A percentile compares a stretch with the other conserved stretches of the same genome.
Evolutionary conservation across 2,888 invertebrate genomes (phyloP).

Genomic region (Glyphotaelius pellucidus): DNA sequence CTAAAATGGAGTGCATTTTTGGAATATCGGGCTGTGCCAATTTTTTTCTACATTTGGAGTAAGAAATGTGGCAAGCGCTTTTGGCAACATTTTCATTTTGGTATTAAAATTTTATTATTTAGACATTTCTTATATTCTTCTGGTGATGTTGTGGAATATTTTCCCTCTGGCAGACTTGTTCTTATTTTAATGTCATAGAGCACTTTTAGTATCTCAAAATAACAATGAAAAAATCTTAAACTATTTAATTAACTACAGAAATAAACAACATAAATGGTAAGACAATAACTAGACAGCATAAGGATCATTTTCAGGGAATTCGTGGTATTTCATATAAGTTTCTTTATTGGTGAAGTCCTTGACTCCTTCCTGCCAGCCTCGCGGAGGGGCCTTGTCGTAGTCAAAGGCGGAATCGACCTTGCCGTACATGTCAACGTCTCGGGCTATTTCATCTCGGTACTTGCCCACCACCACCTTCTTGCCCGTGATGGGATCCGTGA

Average conservation of each 20-base stretch:
- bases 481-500: slow-evolving; percentile 91
- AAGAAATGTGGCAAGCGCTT: no score
- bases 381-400: slow-evolving; percentile 85
- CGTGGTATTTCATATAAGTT: slow-evolving; percentile 87
- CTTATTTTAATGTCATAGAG: neutral
- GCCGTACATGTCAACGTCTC: slow-evolving; percentile 83
- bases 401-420: slow-evolving; percentile 82
- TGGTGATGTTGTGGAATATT: neutral
- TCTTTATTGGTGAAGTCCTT: slow-evolving; percentile 89
- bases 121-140: neutral
- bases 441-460: slow-evolving; percentile 87
- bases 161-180: neutral
- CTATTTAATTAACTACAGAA: slow-evolving; percentile 6
- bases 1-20: no score
- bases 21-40: no score
- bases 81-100: no score
- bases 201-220: neutral
- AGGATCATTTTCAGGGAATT: slow-evolving; percentile 78
- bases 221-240: neutral
- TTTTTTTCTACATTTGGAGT: no score
- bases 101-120: no score
- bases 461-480: slow-evolving; percentile 85
- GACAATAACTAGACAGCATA: slow-evolving; percentile 34
- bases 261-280: neutral
- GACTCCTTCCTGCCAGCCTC: slow-evolving; percentile 90